Base-by-base conservation (phyloP, 1,140 invertebrate genomes). In the Metaphire vulgaris region DNA sequence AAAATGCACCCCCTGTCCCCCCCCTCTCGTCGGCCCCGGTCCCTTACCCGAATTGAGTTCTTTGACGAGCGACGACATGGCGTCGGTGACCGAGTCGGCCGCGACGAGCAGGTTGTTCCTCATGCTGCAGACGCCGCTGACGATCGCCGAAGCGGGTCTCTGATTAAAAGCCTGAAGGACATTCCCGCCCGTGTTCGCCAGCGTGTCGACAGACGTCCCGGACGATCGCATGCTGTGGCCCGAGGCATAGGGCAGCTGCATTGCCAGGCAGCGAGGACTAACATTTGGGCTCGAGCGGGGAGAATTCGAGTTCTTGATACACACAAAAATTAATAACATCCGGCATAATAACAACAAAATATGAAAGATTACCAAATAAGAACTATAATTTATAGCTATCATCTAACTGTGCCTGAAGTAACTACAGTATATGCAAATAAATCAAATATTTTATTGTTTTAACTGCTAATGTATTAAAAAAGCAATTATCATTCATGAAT, bases 41-140 rank as follows among this genome's bases (percentile, higher is more conserved):
- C n/a, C 21, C 41, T 33, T 77, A 88, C 87, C 94, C 89, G 94
- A 94, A 87, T 97, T 96, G 32, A 97, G 89, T 89, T 97, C 95
- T 86, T 93, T 90, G 74, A 97, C 95, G 79, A 98, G 90, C 64
- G 93, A 95, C 72, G 94, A 96, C 93, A 98, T 97, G 69, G 95
- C 95, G 88, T 94, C 95, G 71, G 95, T 97, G 73, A 97, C 94
- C 71, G 93, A 96, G 87, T 98, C 94, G 73, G 95, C 94, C 69
- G 95, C 94, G 81, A 94, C 92, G 77, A 96, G 88, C 56, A 96
- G 88, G 87, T 96, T 93, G 83, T 93, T 93, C 31, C 83, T 79
- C 34, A 86, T 77, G 78, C 81, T 81, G 15, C 81, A 78, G 41
- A 56, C 41, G 41, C 21, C 41, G 41, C 21, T 56, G 41, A 56